These are phyloP conservation scores for Chrysolina haemoptera DNA, from an alignment of 2,888 invertebrate genomes.

Conservation along the genomic window DNA sequence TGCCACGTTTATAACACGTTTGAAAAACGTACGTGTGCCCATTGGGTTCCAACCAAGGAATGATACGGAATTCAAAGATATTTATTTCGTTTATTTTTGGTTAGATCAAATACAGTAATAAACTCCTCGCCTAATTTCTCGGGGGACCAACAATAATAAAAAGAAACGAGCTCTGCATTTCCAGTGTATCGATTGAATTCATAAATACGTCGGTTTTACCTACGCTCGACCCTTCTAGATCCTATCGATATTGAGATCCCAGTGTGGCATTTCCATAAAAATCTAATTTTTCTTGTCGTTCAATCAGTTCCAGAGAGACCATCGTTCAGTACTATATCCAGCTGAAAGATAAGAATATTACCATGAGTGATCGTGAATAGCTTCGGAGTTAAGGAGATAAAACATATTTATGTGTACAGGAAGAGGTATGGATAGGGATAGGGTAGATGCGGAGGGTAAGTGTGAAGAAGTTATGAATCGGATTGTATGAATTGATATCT, in stretches of 20 bases:
- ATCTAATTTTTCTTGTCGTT: constrained; percentile 40
- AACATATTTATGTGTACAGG: constrained; percentile 16
- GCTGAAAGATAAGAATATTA: constrained; percentile 23
- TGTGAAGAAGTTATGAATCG: constrained; percentile 3
- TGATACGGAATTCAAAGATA: too few relatives aligned
- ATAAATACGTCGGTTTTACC: constrained; percentile 34
- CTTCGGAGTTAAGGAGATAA: constrained; percentile 9
- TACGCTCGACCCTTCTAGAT: constrained; percentile 33
- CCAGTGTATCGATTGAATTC: constrained; percentile 16
- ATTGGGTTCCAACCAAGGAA: too few relatives aligned
- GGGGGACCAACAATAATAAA: constrained; percentile 6
- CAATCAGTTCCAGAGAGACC: constrained; percentile 13
- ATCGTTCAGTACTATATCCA: constrained; percentile 16
- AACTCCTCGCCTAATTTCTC: background rate
- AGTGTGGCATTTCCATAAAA: constrained; percentile 40
- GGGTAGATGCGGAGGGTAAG: constrained; percentile 1
- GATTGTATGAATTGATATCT: background rate
- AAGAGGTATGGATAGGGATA: constrained; percentile 2
- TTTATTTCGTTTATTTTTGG: too few relatives aligned
- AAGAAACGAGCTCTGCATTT: constrained; percentile 14
- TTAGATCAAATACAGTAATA: background rate
- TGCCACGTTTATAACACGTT: too few relatives aligned
- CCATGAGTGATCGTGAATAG: constrained; percentile 13
- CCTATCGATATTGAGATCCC: constrained; percentile 33
- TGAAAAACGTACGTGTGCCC: too few relatives aligned